phyloP scores from a whole-genome alignment of 1,140 invertebrate species.

The Tetraneura akinire region DNA sequence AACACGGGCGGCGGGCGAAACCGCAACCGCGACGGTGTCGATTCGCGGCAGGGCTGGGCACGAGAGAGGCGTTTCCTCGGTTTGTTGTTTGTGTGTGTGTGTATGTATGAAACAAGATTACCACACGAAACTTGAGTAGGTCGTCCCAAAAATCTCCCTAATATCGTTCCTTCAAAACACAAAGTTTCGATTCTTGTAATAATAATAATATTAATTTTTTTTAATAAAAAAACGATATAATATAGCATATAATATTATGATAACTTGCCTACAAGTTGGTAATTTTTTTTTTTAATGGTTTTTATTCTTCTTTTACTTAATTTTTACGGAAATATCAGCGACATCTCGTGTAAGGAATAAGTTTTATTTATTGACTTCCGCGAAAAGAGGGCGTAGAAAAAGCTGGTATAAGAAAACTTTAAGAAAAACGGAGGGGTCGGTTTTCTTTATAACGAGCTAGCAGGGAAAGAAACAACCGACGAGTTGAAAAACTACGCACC shows the following conservation, averaged over 20 bases:
- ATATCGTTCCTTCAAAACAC: too few relatives aligned
- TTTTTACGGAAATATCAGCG: slow-evolving; percentile 20
- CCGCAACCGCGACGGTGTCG: slow-evolving; percentile 48
- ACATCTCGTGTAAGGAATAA: slow-evolving; percentile 28
- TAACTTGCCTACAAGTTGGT: too few relatives aligned
- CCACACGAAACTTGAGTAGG: too few relatives aligned
- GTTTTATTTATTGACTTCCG: neutral
- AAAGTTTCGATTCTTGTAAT: too few relatives aligned
- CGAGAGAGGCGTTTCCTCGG: slow-evolving; percentile 13
- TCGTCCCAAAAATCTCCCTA: too few relatives aligned
- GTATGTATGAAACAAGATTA: neutral
- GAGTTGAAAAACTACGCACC: neutral
- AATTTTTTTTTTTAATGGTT: too few relatives aligned
- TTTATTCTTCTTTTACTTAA: neutral
- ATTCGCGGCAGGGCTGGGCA: slow-evolving; percentile 23
- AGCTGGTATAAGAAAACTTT: slow-evolving; percentile 29
- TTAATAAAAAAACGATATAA: too few relatives aligned
- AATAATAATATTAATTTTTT: too few relatives aligned
- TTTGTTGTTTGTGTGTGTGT: neutral
- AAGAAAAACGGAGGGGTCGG: slow-evolving; percentile 31
- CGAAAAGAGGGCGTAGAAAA: slow-evolving; percentile 28
- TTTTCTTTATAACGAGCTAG: slow-evolving; percentile 21
- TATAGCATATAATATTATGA: too few relatives aligned
- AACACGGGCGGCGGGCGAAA: slow-evolving; percentile 20
- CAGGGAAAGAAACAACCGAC: neutral